Evolutionary conservation across 2,797 vertebrate genomes (phyloP).

Genomic region (Notamacropus eugenii): DNA sequence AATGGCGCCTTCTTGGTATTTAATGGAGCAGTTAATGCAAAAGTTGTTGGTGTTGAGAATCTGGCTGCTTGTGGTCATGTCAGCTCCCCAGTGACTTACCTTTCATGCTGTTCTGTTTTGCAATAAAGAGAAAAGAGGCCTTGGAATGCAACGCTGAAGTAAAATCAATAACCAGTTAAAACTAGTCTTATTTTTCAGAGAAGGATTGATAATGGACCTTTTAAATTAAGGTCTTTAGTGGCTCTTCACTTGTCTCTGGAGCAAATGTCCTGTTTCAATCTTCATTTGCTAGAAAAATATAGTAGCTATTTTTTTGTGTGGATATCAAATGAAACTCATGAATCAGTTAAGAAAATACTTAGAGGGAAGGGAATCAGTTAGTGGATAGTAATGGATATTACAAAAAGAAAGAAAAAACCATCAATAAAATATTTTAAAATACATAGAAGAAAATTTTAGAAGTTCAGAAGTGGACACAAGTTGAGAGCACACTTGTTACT

Average conservation of each 20-base stretch:
- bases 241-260: not conserved
- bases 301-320: not conserved
- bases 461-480: not conserved
- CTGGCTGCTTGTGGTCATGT: not conserved
- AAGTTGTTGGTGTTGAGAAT: not conserved
- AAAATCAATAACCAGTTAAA: constrained; percentile 27
- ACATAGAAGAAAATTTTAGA: not conserved
- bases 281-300: not conserved
- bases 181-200: constrained; percentile 45
- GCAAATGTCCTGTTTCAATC: not conserved
- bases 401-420: not conserved
- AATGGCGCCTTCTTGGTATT: not conserved
- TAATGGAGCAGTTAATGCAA: not conserved
- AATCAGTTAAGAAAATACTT: not conserved
- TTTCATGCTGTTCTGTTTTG: constrained; percentile 6
- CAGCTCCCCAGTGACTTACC: not conserved
- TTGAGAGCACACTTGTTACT: not conserved
- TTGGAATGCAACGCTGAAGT: constrained; percentile 22
- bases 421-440: not conserved
- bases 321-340: not conserved
- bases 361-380: not conserved
- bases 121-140: not conserved
- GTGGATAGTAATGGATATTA: not conserved
- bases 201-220: not conserved
- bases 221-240: not conserved